Percentiles rank a stretch among this genome's conserved stretches.
These are phyloP conservation scores for Eurystomus gularis DNA, from an alignment of 2,113 vertebrate species.

Conservation along the genomic window DNA sequence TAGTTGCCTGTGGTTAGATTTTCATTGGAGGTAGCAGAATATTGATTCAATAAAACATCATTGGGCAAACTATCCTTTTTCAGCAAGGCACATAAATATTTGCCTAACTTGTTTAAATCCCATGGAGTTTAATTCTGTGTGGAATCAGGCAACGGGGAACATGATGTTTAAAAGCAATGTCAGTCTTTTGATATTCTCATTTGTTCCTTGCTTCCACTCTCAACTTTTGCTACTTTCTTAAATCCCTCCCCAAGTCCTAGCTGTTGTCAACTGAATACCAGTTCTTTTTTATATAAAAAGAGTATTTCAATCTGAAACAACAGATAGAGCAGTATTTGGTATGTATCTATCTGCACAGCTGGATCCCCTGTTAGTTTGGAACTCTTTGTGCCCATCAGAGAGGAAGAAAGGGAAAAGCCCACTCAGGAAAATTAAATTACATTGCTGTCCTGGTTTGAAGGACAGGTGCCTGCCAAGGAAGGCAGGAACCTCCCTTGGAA, in stretches of 20 bases:
- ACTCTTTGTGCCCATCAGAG: background rate
- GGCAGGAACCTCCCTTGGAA: too few species aligned
- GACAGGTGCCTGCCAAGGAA: too few species aligned
- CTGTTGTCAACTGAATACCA: background rate
- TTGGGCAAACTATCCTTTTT: background rate
- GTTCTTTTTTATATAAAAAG: background rate
- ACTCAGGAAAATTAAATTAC: background rate
- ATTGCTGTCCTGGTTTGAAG: too few species aligned
- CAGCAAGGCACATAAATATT: constrained; percentile 26
- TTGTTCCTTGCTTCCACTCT: background rate
- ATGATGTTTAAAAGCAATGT: background rate
- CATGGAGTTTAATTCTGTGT: background rate
- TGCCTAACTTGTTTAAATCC: constrained; percentile 24
- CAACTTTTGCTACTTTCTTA: background rate
- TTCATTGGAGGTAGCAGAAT: background rate
- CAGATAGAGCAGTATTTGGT: background rate
- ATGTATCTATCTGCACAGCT: background rate
- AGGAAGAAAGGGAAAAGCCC: background rate
- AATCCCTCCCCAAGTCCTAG: background rate
- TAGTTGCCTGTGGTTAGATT: background rate
- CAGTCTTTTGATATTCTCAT: background rate
- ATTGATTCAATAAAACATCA: constrained; percentile 2
- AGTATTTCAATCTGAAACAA: background rate
- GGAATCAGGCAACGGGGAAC: background rate
- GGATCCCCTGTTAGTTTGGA: accelerated